Conservation (phyloP, 2,888 invertebrate species). For the Dusona sp. region DNA sequence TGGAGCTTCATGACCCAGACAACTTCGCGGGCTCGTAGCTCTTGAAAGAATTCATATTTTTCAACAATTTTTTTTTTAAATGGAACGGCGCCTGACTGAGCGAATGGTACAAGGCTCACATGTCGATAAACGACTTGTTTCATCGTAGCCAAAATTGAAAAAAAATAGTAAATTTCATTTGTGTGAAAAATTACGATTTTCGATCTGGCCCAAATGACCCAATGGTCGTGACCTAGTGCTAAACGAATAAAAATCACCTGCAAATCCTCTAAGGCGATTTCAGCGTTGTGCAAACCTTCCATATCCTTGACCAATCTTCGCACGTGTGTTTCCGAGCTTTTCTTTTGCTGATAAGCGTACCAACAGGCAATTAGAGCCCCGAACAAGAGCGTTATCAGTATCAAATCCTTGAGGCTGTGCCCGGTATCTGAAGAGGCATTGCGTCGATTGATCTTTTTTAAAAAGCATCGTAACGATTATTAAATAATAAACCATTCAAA, state of each 20-base stretch:
- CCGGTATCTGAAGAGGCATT: slow-evolving; percentile 87
- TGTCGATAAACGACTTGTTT: neutral
- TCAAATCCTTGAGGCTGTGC: slow-evolving; percentile 94
- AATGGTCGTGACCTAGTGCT: neutral
- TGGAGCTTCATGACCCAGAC: neutral
- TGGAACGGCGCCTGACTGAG: no score
- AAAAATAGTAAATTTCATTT: neutral
- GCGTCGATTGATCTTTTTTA: slow-evolving; percentile 33
- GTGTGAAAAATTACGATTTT: neutral
- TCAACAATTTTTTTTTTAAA: no score
- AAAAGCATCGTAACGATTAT: neutral
- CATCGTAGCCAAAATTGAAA: neutral
- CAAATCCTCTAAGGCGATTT: slow-evolving; percentile 93
- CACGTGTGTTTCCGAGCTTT: slow-evolving; percentile 93
- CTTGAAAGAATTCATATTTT: neutral
- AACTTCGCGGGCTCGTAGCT: neutral
- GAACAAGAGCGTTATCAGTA: slow-evolving; percentile 92
- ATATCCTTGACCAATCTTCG: slow-evolving; percentile 97
- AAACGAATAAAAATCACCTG: slow-evolving; percentile 85
- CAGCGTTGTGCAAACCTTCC: slow-evolving; percentile 96
- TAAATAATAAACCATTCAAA: neutral
- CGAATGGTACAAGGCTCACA: no score
- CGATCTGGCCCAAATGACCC: neutral
- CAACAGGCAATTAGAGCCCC: slow-evolving; percentile 95
- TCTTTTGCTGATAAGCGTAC: slow-evolving; percentile 96